Base-by-base conservation (phyloP, 2,797 vertebrate species). In the Enteromius viviparus region DNA sequence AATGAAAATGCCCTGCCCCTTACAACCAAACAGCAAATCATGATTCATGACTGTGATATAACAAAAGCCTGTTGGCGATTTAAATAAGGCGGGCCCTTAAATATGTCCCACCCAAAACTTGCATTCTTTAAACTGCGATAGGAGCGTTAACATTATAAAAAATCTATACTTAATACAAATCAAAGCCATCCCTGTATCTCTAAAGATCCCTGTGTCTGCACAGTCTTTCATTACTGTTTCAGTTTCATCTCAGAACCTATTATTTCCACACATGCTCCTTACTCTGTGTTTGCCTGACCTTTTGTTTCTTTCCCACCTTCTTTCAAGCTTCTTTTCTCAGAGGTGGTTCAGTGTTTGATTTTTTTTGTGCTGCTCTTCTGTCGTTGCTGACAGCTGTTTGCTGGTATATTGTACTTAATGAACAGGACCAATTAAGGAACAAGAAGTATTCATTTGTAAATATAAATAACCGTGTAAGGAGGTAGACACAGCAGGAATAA, bases 231-330 rank as follows among this genome's bases (percentile, higher is more conserved):
- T 66, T 75, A 75, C 51, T 34, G 11, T 47, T 78, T 47, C 60
- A 51, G 76, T 65, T 32, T 49, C 45, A 66, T 34, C 62, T 66
- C 60, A 78, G 45, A 78, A 78, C 42, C 26, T 78, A 34, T 78
- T 66, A 78, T 78, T 78, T 78, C 19, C 76, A 37, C 64, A 68
- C 29, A 79, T 53, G 77, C 77, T 79, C 47, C 32, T 37, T 53
- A 40, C 47, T 17, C 32, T 58, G 51, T 58, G 51, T 78, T 47
- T 66, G 45, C 12, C 26, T 78, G 45, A 78, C 45, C 62, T 78
- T 78, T 19, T 37, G 14, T 49, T 17, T 49, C 51, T 40, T 75
- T 40, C 72, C 42, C 76, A 78, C 42, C 76, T 65, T 66, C 12
- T 34, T 49, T 78, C 62, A n/a, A 51, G 29, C 29, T 51, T 32